Percentiles rank a stretch among this genome's conserved stretches.
Conservation (phyloP, 2,888 invertebrate species). For the Volucella inanis region DNA sequence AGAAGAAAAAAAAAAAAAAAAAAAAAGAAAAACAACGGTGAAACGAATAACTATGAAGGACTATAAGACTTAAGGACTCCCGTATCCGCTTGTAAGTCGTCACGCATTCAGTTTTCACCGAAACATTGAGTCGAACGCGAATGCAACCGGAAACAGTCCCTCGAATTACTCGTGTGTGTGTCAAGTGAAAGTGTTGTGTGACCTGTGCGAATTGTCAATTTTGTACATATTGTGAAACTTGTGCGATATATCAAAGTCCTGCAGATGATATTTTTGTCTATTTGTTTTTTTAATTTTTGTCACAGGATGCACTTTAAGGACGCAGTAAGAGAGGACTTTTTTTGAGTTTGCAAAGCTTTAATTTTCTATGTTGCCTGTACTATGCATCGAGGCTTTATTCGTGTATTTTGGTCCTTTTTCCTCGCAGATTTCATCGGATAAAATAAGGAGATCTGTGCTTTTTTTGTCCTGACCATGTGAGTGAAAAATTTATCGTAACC, state of each 20-base stretch:
- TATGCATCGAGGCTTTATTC: no score
- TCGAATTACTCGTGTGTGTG: slow-evolving; percentile 3
- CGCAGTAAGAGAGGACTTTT: neutral
- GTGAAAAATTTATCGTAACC: neutral
- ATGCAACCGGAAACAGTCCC: slow-evolving; percentile 26
- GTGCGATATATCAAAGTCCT: no score
- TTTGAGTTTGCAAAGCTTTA: slow-evolving; percentile 1
- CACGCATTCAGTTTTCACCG: slow-evolving; percentile 79
- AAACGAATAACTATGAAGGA: slow-evolving; percentile 15
- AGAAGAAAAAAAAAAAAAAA: neutral
- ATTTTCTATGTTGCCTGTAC: neutral
- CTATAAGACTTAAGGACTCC: slow-evolving; percentile 24
- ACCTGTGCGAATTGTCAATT: no score
- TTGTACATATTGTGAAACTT: no score
- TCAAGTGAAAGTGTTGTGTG: slow-evolving; percentile 7
- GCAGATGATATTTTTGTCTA: no score
- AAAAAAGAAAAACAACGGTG: neutral
- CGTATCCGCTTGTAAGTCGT: slow-evolving; percentile 52
- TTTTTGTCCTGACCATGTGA: neutral
- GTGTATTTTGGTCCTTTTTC: neutral
- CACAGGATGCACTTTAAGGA: slow-evolving; percentile 6
- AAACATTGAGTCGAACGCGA: slow-evolving; percentile 79
- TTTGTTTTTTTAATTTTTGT: neutral
- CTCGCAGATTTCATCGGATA: neutral
- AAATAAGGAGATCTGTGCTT: no score